Base-by-base conservation (phyloP, 2,797 vertebrate species). In the Phaenicophaeus curvirostris region DNA sequence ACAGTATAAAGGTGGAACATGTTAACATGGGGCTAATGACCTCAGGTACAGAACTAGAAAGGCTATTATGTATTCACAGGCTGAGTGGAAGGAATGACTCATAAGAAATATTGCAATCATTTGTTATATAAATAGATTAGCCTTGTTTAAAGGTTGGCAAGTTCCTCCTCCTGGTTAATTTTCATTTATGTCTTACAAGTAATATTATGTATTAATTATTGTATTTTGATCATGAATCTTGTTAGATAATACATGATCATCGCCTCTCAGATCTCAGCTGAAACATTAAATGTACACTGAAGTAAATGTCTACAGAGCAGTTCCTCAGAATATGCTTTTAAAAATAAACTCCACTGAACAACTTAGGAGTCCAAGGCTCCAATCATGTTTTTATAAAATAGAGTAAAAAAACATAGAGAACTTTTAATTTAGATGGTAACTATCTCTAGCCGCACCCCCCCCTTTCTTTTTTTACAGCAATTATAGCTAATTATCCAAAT, bases 181-280 rank as follows among this genome's bases (percentile, higher is more conserved):
- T 79, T 86, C 55, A 90, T 92, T 92, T 93, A 74, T 95, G 89
- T 90, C 95, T 96, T 94, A 87, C 84, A 95, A 92, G 77, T 42
- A 44, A 67, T 67, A 73, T 84, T 89, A 82, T 90, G 72, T 87
- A 92, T 82, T 95, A 96, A 96, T 94, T 96, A 90, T 61, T 87
- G 53, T 90, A 90, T 94, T 96, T 95, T 87, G 71, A 89, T 90
- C 86, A 90, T 1, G 5, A 76, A 90, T 16, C 59, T 87, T 95
- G 65, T 93, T 92, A 95, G 83, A 84, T 77, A 94, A 89, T 87
- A n/a, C 55, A 77, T 58, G 41, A 90, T 59, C 55, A 67, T 82
- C 63, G 68, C 44, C 58, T 75, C 50, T 82, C 39, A 87, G 53
- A 87, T 86, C 67, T 85, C 67, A 79, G 39, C 15, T 71, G 59